Evolutionary conservation across 2,797 vertebrate genomes (phyloP), one percentile per base, ranked within the genome.

Genomic region (Ctenopoma multispine): DNA sequence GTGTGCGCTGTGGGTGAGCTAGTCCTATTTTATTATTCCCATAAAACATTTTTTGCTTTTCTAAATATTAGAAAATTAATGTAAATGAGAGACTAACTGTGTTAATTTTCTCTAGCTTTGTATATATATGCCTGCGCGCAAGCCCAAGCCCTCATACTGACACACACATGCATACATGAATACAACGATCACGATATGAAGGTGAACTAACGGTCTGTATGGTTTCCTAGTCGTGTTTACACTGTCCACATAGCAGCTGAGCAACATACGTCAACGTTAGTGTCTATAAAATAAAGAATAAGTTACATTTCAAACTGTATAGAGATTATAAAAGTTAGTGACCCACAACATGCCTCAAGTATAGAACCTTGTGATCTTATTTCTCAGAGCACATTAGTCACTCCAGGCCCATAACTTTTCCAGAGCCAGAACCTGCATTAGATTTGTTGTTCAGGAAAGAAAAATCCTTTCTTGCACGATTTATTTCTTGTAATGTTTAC

Each of bases 291-390:
- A 73, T 38, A 9, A 46, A 12, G 46, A 3, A 46, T 47, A 53
- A 5, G 46, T 55, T 47, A 51, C 6, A 17, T 69, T 55, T 62
- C 21, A 55, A 73, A 58, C 15, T 47, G 21, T 43, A 31, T 5
- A 8, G 27, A 34, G 20, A 74, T 43, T 36, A 51, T 75, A 72
- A 82, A 80, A 70, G 62, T 75, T 72, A 65, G 63, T 78, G 75
- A 64, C 53, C 31, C 44, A 50, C 68, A 40, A 27, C 29, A 17
- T 49, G 41, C 68, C 46, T 48, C 18, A 29, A 61, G 55, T 21
- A 50, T 2, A 57, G 59, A 71, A 29, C 63, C 7, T 15, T 34
- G 43, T 67, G 60, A 48, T 72, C 59, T 51, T 50, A 53, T 74
- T 73, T 53, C 38, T 63, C 41, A 12, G 50, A 49, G 75, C 36